These are phyloP conservation scores for rat (Rattus norvegicus) DNA, from an alignment of 2,113 vertebrate genomes.

Conservation along the genomic window GRCr8 NC_086020.1:194632001-194632500, in stretches of 20 bases:
- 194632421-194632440: background rate
- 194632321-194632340: background rate
- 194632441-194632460: background rate
- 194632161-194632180: background rate
- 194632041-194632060: background rate
- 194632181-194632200: background rate
- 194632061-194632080: background rate
- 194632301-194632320: background rate
- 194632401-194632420: background rate
- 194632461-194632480: background rate
- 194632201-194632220: background rate
- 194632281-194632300: background rate
- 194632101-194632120: background rate
- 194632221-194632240: background rate
- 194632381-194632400: background rate
- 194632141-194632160: background rate
- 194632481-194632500: background rate
- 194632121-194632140: background rate
- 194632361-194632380: background rate
- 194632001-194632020: background rate
- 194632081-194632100: background rate
- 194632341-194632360: background rate
- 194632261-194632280: background rate
- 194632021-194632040: background rate
- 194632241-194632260: background rate